Evolutionary conservation across 23 tunicate species (phyloP).

Genomic region (Styela clava): DNA sequence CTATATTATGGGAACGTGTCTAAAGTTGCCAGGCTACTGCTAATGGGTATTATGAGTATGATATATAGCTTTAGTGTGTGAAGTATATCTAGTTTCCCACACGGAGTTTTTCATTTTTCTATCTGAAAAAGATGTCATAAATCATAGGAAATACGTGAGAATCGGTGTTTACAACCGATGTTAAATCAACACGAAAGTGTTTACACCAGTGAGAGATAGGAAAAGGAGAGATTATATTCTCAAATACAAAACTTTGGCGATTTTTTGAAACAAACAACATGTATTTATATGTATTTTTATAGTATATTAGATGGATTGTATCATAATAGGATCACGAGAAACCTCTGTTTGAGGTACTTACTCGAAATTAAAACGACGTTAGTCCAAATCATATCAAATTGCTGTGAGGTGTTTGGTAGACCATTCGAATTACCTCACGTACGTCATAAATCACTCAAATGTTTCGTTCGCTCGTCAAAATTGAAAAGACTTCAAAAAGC

Average conservation of each 20-base stretch:
- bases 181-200: too few relatives aligned
- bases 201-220: too few relatives aligned
- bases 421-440: background rate
- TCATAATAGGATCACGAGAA: too few relatives aligned
- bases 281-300: too few relatives aligned
- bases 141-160: background rate
- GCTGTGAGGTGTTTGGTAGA: too few relatives aligned
- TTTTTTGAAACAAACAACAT: too few relatives aligned
- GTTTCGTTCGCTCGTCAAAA: background rate
- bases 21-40: background rate
- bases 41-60: background rate
- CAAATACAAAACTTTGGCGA: too few relatives aligned
- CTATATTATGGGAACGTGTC: background rate
- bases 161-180: background rate
- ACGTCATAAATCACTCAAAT: background rate
- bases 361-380: too few relatives aligned
- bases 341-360: too few relatives aligned
- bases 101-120: background rate
- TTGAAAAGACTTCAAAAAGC: background rate
- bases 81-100: background rate
- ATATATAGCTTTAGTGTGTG: background rate
- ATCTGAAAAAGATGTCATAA: background rate
- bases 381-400: too few relatives aligned
- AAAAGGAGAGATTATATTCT: too few relatives aligned
- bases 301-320: too few relatives aligned